Evolutionary conservation across 1,140 invertebrate species (phyloP), one percentile per base, ranked within the genome.

Genomic region (Onthophagus taurus): DNA sequence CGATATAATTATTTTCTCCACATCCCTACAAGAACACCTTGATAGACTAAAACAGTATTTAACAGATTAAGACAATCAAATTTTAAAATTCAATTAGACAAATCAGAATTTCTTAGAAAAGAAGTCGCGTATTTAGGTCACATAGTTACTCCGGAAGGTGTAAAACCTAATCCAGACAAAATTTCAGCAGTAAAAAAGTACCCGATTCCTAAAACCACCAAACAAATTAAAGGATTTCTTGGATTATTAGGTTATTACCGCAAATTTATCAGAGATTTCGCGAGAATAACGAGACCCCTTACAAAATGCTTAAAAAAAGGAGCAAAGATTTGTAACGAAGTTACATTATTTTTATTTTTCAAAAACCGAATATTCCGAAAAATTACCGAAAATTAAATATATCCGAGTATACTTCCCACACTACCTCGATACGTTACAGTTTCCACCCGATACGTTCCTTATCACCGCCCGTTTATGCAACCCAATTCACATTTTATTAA

Each of bases 1-100:
- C 53, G 71, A 72, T 35, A 58, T 72, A 5, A 53, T 73, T 1
- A 41, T 68, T 9, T 60, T 49, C 33, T 50, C 48, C 11, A 45
- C 51, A n/a, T 49, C 47, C 23, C 51, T 60, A 29, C 48, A 62
- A 11, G 53, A 63, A 14, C 69, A 71, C 39, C 38, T 59, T 17
- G 7, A 42, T 13, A 57, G 66, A 29, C 13, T 71, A 7, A 20
- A 9, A 18, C 30, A 13, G 36, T 45, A 14, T 42, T 49, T 35
- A 13, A 44, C 13, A 29, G 36, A 43, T 34, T 50, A 2, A 11
- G 9, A 31, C 11, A 52, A 34, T 23, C 17, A 13, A 55, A 55
- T 37, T 45, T 53, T 8, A 59, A 53, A 49, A 26, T 57, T 13
- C 45, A 55, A 44, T 12, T 38, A 14, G 49, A 51, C 29, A 47